Conservation (phyloP, 2,797 vertebrate species). For the Anguilla anguilla region DNA sequence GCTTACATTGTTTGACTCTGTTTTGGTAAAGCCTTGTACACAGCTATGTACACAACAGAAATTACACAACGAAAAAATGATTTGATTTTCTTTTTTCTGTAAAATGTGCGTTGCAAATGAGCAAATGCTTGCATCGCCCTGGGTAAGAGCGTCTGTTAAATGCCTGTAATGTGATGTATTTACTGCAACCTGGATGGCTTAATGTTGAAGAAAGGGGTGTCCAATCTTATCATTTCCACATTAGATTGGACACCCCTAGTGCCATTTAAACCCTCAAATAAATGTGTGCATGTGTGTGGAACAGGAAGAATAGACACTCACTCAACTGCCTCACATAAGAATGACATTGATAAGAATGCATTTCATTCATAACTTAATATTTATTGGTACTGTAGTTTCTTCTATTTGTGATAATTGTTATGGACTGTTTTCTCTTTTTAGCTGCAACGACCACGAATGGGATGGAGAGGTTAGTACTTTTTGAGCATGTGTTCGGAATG, state of each 20-base stretch:
- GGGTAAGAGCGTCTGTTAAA: no score
- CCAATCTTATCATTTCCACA: background rate
- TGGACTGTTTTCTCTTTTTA: conserved; percentile 16
- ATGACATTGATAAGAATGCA: conserved; percentile 32
- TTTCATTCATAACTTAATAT: conserved; percentile 37
- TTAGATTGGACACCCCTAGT: background rate
- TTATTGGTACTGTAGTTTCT: conserved; percentile 35
- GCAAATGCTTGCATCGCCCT: no score
- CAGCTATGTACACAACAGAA: no score
- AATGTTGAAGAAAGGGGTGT: background rate
- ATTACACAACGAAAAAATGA: background rate
- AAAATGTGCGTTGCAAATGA: no score
- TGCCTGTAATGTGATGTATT: no score
- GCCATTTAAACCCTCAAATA: background rate
- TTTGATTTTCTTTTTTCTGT: no score
- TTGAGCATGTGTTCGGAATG: conserved; percentile 41
- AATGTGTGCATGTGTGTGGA: background rate
- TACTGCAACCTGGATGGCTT: background rate
- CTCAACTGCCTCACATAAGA: conserved; percentile 37
- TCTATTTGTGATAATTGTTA: conserved; percentile 34
- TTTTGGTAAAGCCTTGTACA: background rate
- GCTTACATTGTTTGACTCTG: background rate
- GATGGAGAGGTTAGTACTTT: conserved; percentile 30
- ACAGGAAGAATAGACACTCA: conserved; percentile 32
- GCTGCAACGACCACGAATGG: conserved; percentile 30